Conservation (phyloP, 2,888 invertebrate species). For the Scrobipalpa atriplicella region DNA sequence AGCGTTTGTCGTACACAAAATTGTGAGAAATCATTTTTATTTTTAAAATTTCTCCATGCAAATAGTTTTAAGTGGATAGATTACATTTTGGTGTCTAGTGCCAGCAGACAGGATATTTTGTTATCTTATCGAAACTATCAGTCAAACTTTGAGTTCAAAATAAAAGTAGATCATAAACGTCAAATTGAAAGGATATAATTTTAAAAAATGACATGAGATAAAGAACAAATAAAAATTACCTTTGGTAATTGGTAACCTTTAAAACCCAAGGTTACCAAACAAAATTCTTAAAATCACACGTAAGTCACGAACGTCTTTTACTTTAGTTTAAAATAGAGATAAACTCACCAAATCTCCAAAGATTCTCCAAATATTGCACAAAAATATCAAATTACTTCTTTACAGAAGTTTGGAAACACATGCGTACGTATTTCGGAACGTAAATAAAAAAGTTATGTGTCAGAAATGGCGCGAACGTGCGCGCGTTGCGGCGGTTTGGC, state of each 20-base stretch:
- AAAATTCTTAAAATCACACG: neutral
- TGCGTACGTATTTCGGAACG: conserved; percentile 48
- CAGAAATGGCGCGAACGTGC: conserved; percentile 54
- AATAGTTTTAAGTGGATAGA: too few relatives aligned
- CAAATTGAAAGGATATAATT: too few relatives aligned
- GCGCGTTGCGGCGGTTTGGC: conserved; percentile 43
- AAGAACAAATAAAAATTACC: neutral
- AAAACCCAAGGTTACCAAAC: conserved; percentile 3
- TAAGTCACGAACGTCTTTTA: neutral
- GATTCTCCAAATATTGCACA: neutral
- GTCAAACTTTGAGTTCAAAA: too few relatives aligned
- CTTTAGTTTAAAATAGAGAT: neutral
- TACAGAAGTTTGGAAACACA: conserved; percentile 43
- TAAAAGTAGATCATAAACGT: too few relatives aligned
- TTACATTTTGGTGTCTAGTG: too few relatives aligned
- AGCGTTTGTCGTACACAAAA: too few relatives aligned
- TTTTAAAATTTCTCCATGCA: too few relatives aligned
- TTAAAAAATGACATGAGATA: too few relatives aligned
- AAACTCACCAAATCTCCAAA: conserved; percentile 6
- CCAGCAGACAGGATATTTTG: too few relatives aligned
- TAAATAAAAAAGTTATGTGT: conserved; percentile 42
- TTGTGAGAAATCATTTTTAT: too few relatives aligned
- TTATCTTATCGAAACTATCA: too few relatives aligned
- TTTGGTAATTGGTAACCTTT: conserved; percentile 12
- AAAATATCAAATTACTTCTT: neutral